phyloP scores from a whole-genome alignment of 1,140 invertebrate species.

The Drosophila pandora region DNA sequence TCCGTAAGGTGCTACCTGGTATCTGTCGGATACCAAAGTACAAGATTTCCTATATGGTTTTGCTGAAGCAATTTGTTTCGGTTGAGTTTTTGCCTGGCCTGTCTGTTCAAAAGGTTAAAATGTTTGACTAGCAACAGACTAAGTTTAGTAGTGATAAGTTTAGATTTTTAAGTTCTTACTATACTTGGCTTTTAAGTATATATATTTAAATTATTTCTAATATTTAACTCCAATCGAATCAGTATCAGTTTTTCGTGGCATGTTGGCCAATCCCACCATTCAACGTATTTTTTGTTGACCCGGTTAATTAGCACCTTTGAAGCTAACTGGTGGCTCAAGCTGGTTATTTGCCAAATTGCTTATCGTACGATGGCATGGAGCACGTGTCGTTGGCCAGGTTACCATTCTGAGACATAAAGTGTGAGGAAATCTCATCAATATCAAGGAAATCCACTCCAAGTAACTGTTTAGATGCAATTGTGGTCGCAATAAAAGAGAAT shows the following conservation, averaged over 20 bases:
- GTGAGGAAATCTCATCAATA: conserved; percentile 31
- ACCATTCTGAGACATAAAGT: background rate
- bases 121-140: background rate
- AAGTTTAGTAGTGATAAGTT: background rate
- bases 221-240: no score
- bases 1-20: conserved; percentile 24
- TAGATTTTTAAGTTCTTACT: background rate
- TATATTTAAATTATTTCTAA: background rate
- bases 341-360: conserved; percentile 40
- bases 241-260: background rate
- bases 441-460: conserved; percentile 7
- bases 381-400: conserved; percentile 53
- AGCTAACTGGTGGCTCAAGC: conserved; percentile 21
- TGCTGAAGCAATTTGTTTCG: conserved; percentile 27
- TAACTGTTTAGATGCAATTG: conserved; percentile 24
- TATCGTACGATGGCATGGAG: conserved; percentile 23
- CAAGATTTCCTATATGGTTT: conserved; percentile 27
- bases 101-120: conserved; percentile 4
- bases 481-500: conserved; percentile 24
- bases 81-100: background rate
- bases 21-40: conserved; percentile 28
- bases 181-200: background rate
- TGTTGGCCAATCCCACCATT: conserved; percentile 11
- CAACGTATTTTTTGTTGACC: conserved; percentile 17
- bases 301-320: conserved; percentile 49